phyloP scores from a whole-genome alignment of 1,140 invertebrate genomes.

The Formica selysi region DNA sequence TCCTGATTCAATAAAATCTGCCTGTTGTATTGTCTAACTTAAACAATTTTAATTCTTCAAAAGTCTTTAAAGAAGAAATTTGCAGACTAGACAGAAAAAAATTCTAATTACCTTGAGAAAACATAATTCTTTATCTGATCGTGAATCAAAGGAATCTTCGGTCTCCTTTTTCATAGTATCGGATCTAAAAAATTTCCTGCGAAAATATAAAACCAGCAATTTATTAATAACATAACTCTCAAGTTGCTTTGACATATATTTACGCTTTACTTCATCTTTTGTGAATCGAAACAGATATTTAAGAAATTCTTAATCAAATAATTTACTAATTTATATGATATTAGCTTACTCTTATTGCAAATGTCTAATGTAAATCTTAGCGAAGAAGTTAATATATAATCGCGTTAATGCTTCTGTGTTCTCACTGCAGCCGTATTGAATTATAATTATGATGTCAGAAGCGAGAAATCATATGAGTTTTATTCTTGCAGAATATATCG shows the following conservation, averaged over 20 bases:
- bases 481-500: no score
- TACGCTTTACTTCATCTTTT: background rate
- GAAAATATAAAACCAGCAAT: background rate
- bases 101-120: constrained; percentile 51
- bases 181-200: background rate
- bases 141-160: no score
- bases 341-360: background rate
- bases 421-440: no score
- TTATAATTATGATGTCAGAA: no score
- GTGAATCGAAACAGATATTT: background rate
- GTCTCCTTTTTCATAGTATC: constrained; percentile 72
- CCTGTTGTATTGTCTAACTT: no score
- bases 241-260: background rate
- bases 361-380: background rate
- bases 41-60: no score
- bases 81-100: constrained; percentile 59
- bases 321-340: background rate
- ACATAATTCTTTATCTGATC: no score
- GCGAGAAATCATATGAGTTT: no score
- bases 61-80: no score
- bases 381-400: background rate
- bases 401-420: background rate
- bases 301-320: background rate
- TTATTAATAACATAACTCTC: background rate
- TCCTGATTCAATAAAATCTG: no score